Evolutionary conservation across 2,797 vertebrate species (phyloP), one percentile per base, ranked within the genome.

Genomic region (Clarias platycephalus): DNA sequence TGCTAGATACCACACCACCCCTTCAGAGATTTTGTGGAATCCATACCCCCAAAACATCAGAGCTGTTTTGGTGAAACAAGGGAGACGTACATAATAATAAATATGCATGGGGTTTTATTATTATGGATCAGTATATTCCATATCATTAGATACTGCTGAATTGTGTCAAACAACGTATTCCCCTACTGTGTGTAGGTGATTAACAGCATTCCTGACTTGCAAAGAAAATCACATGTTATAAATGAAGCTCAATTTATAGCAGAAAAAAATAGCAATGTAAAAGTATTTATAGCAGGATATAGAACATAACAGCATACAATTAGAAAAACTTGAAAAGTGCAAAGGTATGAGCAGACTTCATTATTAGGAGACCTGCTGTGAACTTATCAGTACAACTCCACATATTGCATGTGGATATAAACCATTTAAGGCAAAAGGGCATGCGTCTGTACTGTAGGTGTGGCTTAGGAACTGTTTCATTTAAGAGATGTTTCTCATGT

Each of bases 321-420:
- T n/a, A n/a, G 8, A 68, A 68, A 10, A 40, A 44, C 40, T 44
- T 44, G 40, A 44, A 44, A 71, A 13, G 34, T 70, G 22, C 4
- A 44, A 24, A 68, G 10, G 3, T 57, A 57, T 31, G 2, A 5
- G 31, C 57, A 37, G 57, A 12, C 16, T 82, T 82, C 84, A 72
- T 80, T 77, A 34, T 86, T 8, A 34, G 76, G 70, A 75, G 63
- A 81, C 84, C 34, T 76, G 62, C 88, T 78, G 24, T 34, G 67
- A 84, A 53, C 77, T 15, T 10, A 24, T 12, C n/a, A 58, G 28
- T 53, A 57, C 22, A 10, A 26, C 26, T 1, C 28, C 15, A 60
- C 28, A 71, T 24, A 24, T 58, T n/a, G 37, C 24, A 62, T 62
- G 37, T 24, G 20, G 49, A 12, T 12, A 5, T 72, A 22, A 72